Evolutionary conservation across 2,113 vertebrate species (phyloP).

Genomic region (Setophaga petechia): DNA sequence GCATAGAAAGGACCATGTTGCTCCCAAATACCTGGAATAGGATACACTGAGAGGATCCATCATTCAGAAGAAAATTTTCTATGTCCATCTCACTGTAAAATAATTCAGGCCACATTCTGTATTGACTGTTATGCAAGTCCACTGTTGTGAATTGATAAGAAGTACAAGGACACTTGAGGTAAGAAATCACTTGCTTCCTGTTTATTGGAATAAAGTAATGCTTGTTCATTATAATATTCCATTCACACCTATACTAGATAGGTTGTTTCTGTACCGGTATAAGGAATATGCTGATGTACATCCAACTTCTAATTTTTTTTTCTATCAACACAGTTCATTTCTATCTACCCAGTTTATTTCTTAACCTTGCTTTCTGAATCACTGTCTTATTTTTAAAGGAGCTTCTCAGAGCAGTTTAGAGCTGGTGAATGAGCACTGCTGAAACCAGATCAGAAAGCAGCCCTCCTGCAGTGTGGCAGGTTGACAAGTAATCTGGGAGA

Average conservation of each 20-base stretch:
- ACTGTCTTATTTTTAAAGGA: background rate
- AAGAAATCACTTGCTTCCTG: background rate
- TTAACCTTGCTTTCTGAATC: background rate
- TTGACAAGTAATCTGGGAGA: slow-evolving; percentile 10
- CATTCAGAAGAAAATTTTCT: background rate
- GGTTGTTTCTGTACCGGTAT: background rate
- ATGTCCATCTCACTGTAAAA: background rate
- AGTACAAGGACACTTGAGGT: background rate
- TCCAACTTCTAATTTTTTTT: background rate
- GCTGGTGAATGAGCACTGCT: background rate
- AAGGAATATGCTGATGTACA: background rate
- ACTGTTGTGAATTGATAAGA: background rate
- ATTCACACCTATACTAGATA: background rate
- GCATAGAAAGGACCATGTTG: background rate
- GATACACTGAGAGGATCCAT: background rate
- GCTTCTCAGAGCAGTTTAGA: background rate
- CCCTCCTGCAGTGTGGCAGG: background rate
- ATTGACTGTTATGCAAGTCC: background rate
- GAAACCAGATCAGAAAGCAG: background rate
- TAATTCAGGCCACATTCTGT: background rate
- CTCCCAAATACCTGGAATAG: background rate
- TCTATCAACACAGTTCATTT: background rate
- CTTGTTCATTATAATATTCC: background rate
- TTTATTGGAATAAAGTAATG: background rate
- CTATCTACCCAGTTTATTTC: background rate